Percentiles rank a stretch among this genome's conserved stretches.
Evolutionary conservation across 1,140 invertebrate species (phyloP).

Genomic region (Lanistes nyassanus): DNA sequence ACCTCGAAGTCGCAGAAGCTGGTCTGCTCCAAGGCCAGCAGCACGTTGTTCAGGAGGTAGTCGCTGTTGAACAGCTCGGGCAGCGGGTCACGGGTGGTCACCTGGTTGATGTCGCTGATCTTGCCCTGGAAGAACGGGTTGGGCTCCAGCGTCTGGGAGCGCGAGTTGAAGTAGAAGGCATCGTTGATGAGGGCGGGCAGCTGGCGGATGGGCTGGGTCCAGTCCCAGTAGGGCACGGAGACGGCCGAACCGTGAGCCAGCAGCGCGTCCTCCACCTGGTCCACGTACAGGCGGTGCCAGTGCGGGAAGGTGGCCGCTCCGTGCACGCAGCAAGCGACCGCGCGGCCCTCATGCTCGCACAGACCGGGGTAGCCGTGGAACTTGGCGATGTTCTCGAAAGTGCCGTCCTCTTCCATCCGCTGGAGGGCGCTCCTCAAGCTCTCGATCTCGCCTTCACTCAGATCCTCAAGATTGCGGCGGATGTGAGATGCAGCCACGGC

Average conservation of each 20-base stretch:
- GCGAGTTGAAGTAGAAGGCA: slow-evolving; percentile 35
- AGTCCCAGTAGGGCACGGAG: slow-evolving; percentile 43
- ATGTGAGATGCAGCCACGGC: neutral
- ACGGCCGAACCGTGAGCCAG: slow-evolving; percentile 30
- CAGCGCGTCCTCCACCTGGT: slow-evolving; percentile 30
- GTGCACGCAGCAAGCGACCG: slow-evolving; percentile 34
- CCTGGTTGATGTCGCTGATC: slow-evolving; percentile 7
- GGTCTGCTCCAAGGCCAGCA: slow-evolving; percentile 34
- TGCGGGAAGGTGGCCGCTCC: slow-evolving; percentile 36
- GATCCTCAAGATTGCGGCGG: too few relatives aligned
- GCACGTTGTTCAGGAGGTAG: slow-evolving; percentile 22
- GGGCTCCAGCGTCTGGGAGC: slow-evolving; percentile 27
- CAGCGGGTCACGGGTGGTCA: slow-evolving; percentile 31
- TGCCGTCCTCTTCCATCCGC: slow-evolving; percentile 25
- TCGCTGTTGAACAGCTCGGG: slow-evolving; percentile 35
- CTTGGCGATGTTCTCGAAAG: slow-evolving; percentile 33
- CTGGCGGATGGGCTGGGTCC: slow-evolving; percentile 24
- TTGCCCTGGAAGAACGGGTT: slow-evolving; percentile 35
- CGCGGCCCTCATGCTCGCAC: slow-evolving; percentile 28
- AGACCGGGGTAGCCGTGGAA: slow-evolving; percentile 39
- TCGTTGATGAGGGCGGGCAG: slow-evolving; percentile 31
- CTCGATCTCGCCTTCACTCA: too few relatives aligned
- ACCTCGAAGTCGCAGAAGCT: slow-evolving; percentile 40
- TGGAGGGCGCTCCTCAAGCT: too few relatives aligned
- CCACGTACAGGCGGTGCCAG: slow-evolving; percentile 40